phyloP scores from a whole-genome alignment of 2,888 invertebrate genomes.

The Aelia acuminata region DNA sequence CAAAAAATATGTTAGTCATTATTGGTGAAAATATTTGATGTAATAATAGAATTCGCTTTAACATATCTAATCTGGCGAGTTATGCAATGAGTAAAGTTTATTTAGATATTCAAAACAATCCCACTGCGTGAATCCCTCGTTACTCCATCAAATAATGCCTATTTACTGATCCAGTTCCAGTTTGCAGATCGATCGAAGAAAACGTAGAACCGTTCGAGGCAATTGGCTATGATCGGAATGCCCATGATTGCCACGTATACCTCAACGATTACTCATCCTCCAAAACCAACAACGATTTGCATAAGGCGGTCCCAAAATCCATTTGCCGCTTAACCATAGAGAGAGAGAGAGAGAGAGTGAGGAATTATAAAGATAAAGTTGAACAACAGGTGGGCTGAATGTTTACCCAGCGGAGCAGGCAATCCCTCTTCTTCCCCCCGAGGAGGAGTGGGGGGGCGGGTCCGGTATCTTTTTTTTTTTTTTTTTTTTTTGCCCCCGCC shows the following conservation, averaged over 20 bases:
- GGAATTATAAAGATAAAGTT: conserved; percentile 40
- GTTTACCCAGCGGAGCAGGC: conserved; percentile 43
- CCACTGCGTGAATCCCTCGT: not conserved
- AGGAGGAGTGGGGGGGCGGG: conserved; percentile 38
- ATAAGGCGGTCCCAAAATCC: conserved; percentile 32
- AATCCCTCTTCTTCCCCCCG: not conserved
- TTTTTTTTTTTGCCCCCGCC: conserved; percentile 37
- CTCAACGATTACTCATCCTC: not conserved
- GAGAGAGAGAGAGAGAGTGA: too few species aligned
- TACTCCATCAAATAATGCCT: not conserved
- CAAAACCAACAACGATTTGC: conserved; percentile 19
- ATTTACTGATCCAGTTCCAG: not conserved
- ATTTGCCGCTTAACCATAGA: conserved; percentile 27
- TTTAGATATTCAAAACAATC: not conserved
- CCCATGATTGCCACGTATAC: not conserved
- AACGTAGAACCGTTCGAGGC: not conserved
- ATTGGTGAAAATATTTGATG: too few species aligned
- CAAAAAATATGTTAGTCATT: too few species aligned
- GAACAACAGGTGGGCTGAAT: conserved; percentile 51
- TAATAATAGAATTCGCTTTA: too few species aligned
- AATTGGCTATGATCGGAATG: not conserved
- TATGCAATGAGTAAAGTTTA: too few species aligned
- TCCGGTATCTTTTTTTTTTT: conserved; percentile 22
- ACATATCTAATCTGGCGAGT: too few species aligned
- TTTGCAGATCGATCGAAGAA: conserved; percentile 1